Evolutionary conservation across 2,113 vertebrate genomes (phyloP).

Genomic region (Takifugu flavidus): DNA sequence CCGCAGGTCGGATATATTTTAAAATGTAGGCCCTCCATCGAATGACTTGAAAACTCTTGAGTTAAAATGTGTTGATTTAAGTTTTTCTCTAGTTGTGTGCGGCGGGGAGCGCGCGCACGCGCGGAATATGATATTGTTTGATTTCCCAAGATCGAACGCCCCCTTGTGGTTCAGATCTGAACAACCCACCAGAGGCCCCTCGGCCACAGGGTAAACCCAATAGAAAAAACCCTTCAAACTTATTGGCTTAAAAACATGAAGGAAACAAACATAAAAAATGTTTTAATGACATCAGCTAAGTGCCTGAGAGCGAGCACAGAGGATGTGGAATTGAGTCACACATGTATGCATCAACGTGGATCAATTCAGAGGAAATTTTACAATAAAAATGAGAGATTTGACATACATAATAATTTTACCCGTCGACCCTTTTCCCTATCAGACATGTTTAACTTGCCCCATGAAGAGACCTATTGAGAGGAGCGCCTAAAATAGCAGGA

Average conservation of each 20-base stretch:
- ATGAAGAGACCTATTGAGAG: no score
- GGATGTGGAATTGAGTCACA: no score
- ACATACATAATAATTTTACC: constrained; percentile 23
- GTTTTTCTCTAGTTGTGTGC: background rate
- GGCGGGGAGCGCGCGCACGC: background rate
- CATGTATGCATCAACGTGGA: no score
- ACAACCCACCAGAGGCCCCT: constrained; percentile 1
- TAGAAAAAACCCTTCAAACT: no score
- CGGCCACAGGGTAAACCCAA: no score
- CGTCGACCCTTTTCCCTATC: constrained; percentile 33
- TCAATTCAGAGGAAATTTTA: no score
- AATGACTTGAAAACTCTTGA: background rate
- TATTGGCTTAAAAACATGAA: background rate
- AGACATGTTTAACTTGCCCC: no score
- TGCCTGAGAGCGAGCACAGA: background rate
- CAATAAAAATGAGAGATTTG: constrained; percentile 1
- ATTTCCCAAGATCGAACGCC: constrained; percentile 48
- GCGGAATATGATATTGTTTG: background rate
- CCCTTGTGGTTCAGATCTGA: constrained; percentile 56
- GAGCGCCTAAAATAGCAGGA: no score
- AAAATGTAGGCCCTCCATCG: no score
- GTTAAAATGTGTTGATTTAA: background rate
- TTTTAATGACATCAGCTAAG: background rate
- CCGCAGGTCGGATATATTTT: no score
- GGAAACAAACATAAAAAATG: background rate